These are phyloP conservation scores for Ctenopoma multispine DNA, from an alignment of 2,797 vertebrate genomes.

Conservation along the genomic window DNA sequence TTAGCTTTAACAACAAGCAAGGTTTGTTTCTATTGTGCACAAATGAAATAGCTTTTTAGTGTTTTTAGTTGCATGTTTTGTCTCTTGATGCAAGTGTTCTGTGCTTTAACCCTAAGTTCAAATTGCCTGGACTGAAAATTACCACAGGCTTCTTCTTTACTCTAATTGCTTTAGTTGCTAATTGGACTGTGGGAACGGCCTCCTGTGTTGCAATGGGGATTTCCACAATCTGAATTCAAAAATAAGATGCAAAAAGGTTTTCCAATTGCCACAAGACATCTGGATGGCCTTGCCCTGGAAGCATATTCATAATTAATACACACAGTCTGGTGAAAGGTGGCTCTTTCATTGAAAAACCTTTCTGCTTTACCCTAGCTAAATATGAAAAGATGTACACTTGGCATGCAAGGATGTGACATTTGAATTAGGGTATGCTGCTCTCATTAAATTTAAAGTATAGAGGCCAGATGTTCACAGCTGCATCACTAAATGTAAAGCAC, in stretches of 20 bases:
- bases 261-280: conserved; percentile 84
- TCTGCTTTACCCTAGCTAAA: conserved; percentile 77
- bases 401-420: conserved; percentile 81
- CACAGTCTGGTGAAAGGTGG: conserved; percentile 80
- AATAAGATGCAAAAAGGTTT: conserved; percentile 82
- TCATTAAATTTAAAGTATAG: conserved; percentile 80
- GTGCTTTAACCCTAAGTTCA: conserved; percentile 67
- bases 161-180: conserved; percentile 84
- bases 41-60: conserved; percentile 35
- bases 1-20: conserved; percentile 34
- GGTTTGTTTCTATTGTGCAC: conserved; percentile 3
- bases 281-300: conserved; percentile 85
- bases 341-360: conserved; percentile 81
- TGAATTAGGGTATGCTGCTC: conserved; percentile 78
- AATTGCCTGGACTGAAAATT: conserved; percentile 65
- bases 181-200: conserved; percentile 81
- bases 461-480: conserved; percentile 56
- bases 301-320: conserved; percentile 88
- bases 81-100: conserved; percentile 29
- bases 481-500: conserved; percentile 66
- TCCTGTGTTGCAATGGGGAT: conserved; percentile 78
- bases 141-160: conserved; percentile 69
- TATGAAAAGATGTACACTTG: conserved; percentile 81
- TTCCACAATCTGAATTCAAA: conserved; percentile 80
- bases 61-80: conserved; percentile 34